Base-by-base conservation (phyloP, 2,113 vertebrate species). In the Nansenia antarctica region DNA sequence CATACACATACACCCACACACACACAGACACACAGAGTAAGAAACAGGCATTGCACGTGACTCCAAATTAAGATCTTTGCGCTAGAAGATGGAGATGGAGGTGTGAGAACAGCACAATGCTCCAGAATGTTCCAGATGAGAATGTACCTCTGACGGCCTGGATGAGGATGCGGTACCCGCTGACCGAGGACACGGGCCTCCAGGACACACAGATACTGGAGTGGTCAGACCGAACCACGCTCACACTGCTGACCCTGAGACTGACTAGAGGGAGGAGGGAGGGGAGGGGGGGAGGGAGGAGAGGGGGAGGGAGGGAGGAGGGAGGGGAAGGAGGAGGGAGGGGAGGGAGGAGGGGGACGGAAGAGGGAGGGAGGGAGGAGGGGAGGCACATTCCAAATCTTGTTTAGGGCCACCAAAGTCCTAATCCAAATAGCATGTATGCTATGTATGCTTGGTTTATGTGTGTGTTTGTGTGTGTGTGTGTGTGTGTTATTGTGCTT, bases 181-280 rank as follows among this genome's bases (percentile, higher is more conserved):
- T 83, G 0, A 92, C 86, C 0, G 84, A 83, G 9, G 85, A 77
- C 54, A 91, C 81, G 0, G 90, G 84, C 62, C 90, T 89, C 93
- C 92, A 93, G 3, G 91, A 91, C 67, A 92, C 87, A 68, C 93
- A 94, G 62, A 93, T 88, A 39, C 88, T 91, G 73, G 89, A 87
- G 67, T 92, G 89, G 62, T 92, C 92, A 0, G 91, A 91, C 2
- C 88, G 73, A 39, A 91, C 86, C 66, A 93, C 90, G 12, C 88
- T 92, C 31, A 88, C 87, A 37, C 90, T 91, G 86, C 90, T 92
- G 12, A 93, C 90, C 31, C 91, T 49, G 67, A 94, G 83, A 73
- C 90, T 91, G 67, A 78, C 93, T 93, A 77, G 3, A 78, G 61
- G n/a, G n/a, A n/a, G n/a, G n/a, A n/a, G n/a, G n/a, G n/a, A n/a